These are phyloP conservation scores for Actenoides hombroni DNA, from an alignment of 2,113 vertebrate species.

Conservation along the genomic window DNA sequence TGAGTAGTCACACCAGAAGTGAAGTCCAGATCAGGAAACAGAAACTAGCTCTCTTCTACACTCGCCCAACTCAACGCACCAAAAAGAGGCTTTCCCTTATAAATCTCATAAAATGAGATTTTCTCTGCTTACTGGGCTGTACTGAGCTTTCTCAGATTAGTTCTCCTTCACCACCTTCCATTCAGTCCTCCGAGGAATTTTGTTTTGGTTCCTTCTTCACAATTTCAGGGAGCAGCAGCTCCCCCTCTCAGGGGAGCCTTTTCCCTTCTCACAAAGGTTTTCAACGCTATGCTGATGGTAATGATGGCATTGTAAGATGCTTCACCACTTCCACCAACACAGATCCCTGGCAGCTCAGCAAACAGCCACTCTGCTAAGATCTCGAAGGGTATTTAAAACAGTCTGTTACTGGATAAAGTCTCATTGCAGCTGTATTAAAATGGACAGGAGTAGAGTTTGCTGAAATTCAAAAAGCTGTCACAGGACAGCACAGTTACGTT, in stretches of 20 bases:
- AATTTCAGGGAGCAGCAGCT: neutral
- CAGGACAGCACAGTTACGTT: neutral
- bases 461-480: neutral
- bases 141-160: neutral
- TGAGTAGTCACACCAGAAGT: neutral
- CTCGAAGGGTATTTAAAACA: neutral
- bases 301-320: rapidly evolving
- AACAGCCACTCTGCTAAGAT: neutral
- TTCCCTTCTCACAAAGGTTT: neutral
- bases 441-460: neutral
- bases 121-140: neutral
- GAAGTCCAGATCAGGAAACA: neutral
- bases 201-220: neutral
- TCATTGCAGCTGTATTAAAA: neutral
- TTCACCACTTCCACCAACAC: neutral
- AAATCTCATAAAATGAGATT: neutral
- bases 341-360: neutral
- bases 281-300: neutral
- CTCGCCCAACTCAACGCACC: neutral
- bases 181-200: neutral
- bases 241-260: neutral
- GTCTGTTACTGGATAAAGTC: neutral
- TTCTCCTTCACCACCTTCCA: neutral
- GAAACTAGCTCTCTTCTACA: neutral
- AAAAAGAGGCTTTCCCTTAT: neutral